These are phyloP conservation scores for Sussaba pulchella DNA, from an alignment of 2,888 invertebrate species.

Conservation along the genomic window DNA sequence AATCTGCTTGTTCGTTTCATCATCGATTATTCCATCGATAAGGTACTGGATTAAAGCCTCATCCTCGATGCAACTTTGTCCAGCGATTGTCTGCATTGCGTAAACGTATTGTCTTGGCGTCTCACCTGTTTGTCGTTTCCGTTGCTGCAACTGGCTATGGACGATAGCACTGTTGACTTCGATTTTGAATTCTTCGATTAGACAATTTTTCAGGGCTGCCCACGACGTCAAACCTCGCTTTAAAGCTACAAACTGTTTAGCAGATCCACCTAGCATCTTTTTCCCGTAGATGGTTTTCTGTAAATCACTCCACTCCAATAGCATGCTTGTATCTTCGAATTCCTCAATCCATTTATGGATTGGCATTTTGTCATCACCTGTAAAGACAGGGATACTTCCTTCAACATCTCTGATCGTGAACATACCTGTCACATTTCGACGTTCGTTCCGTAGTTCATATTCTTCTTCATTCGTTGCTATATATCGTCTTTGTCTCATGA, in stretches of 20 bases:
- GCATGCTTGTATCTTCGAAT: slow-evolving; percentile 65
- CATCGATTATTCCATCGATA: too few species aligned
- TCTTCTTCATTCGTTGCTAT: too few species aligned
- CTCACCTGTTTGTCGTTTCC: slow-evolving; percentile 48
- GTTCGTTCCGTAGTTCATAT: too few species aligned
- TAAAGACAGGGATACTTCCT: slow-evolving; percentile 54
- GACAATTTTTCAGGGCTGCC: slow-evolving; percentile 57
- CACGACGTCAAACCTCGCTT: slow-evolving; percentile 53
- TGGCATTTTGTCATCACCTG: slow-evolving; percentile 53
- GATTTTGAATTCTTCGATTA: slow-evolving; percentile 57
- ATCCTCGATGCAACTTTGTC: slow-evolving; percentile 59
- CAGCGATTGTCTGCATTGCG: slow-evolving; percentile 63
- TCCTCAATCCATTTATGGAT: slow-evolving; percentile 62
- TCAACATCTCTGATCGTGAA: slow-evolving; percentile 16
- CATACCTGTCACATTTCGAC: too few species aligned
- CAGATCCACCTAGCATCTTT: slow-evolving; percentile 62
- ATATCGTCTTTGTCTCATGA: too few species aligned
- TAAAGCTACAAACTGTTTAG: slow-evolving; percentile 65
- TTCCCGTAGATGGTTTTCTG: slow-evolving; percentile 68
- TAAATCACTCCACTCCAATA: slow-evolving; percentile 63
- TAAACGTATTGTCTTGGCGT: slow-evolving; percentile 66
- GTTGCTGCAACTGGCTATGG: slow-evolving; percentile 53
- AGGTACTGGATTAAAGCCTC: slow-evolving; percentile 58
- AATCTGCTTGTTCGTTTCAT: too few species aligned
- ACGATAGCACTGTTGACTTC: slow-evolving; percentile 63